Evolutionary conservation across 1,140 invertebrate species (phyloP).

Genomic region (Trachymyrmex cornetzi): DNA sequence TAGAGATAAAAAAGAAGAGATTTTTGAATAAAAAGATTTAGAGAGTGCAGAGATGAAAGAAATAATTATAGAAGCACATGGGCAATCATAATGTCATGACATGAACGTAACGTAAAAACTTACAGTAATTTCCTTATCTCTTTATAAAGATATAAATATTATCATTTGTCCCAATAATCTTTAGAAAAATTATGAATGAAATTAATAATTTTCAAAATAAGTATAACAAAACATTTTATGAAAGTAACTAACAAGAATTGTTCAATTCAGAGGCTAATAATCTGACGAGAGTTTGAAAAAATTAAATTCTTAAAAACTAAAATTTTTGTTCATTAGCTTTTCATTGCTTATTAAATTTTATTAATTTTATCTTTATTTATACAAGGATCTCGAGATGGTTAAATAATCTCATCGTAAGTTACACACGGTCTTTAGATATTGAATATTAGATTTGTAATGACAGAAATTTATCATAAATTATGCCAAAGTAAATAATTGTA

Average conservation of each 20-base stretch:
- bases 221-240: too few relatives aligned
- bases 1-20: background rate
- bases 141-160: background rate
- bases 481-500: constrained; percentile 28
- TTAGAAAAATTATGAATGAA: background rate
- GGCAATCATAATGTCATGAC: background rate
- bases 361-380: background rate
- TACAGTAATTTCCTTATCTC: background rate
- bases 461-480: constrained; percentile 26
- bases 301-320: background rate
- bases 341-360: background rate
- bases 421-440: background rate
- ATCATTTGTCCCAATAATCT: background rate
- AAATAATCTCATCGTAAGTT: background rate
- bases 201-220: background rate
- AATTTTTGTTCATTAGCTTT: background rate
- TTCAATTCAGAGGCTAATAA: background rate
- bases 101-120: background rate
- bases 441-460: background rate
- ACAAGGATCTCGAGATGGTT: background rate
- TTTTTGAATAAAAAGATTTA: background rate
- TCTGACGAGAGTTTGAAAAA: background rate
- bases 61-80: background rate
- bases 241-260: background rate
- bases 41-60: background rate